Conservation (phyloP, 1,140 invertebrate genomes). For the Musca vetustissima region DNA sequence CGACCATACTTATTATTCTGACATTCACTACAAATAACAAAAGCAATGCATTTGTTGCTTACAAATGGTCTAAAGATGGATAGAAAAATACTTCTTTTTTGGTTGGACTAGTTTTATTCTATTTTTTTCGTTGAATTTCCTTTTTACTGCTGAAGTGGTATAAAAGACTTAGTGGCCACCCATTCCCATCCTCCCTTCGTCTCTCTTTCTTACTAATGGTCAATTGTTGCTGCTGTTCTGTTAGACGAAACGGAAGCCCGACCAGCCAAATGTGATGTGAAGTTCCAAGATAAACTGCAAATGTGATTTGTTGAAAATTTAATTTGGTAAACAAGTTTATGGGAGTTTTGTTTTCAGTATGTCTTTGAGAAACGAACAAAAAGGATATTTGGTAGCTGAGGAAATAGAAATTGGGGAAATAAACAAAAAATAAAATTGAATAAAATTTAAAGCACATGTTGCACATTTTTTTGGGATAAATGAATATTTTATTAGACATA, state of each 20-base stretch:
- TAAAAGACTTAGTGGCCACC: too few species aligned
- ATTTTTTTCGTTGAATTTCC: background rate
- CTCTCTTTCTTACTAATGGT: too few species aligned
- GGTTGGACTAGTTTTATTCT: background rate
- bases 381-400: background rate
- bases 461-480: background rate
- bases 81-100: too few species aligned
- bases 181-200: too few species aligned
- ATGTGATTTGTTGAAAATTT: constrained; percentile 21
- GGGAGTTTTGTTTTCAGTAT: background rate
- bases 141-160: background rate
- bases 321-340: constrained; percentile 19
- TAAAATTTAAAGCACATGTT: background rate
- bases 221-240: too few species aligned
- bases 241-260: too few species aligned
- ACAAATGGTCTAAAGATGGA: too few species aligned
- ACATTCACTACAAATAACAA: too few species aligned
- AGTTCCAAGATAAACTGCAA: background rate
- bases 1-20: background rate
- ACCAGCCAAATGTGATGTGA: too few species aligned
- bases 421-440: too few species aligned
- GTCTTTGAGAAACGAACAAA: too few species aligned
- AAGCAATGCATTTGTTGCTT: too few species aligned
- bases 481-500: constrained; percentile 14
- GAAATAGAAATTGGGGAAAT: background rate